Base-by-base conservation (phyloP, 92 coral and sea anemone species). In the Metridium senile region DNA sequence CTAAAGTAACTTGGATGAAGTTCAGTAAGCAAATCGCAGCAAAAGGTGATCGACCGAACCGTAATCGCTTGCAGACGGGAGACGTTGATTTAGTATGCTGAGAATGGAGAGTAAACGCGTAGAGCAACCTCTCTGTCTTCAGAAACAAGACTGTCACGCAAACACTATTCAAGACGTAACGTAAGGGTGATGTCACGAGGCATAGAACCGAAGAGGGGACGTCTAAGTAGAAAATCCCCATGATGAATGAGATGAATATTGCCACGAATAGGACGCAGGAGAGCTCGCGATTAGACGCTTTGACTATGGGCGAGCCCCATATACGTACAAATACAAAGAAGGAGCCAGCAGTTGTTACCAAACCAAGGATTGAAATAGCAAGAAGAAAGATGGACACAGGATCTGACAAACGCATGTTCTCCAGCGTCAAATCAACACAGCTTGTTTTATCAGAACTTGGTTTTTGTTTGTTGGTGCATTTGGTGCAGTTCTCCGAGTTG, bases 401-500 rank as follows among this genome's bases (percentile, higher is more conserved):
- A 62, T 76, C 71, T 29, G 79, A 57, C 86, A 72, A 70, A 1
- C n/a, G 33, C 28, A 68, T 51, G 76, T 85, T 89, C 22, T 68
- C 75, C 45, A 86, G 33, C 0, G 85, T 81, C 18, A 89, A 72
- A 21, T 72, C 67, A 28, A 74, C 72, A 35, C 93, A 89, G 1
- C 26, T n/a, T 32, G 79, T 77, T 43, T 75, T 75, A 35, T 43
- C 74, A 16, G 46, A 10, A 62, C 81, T 84, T 47, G 93, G 52
- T 74, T 81, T 85, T 33, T 76, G 85, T 32, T 76, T 79, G 20
- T 59, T 70, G 17, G 17, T 49, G 74, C 93, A 89, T 39, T 85
- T 77, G 8, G 71, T 85, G 46, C 93, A 89, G 76, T 75, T 78
- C 9, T 47, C 72, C 19, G 93, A 68, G 53, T 82, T 89, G 10